Percentiles rank a stretch among this genome's conserved stretches.
Conservation (phyloP, 1,140 invertebrate genomes). For the Laupala kohalensis region DNA sequence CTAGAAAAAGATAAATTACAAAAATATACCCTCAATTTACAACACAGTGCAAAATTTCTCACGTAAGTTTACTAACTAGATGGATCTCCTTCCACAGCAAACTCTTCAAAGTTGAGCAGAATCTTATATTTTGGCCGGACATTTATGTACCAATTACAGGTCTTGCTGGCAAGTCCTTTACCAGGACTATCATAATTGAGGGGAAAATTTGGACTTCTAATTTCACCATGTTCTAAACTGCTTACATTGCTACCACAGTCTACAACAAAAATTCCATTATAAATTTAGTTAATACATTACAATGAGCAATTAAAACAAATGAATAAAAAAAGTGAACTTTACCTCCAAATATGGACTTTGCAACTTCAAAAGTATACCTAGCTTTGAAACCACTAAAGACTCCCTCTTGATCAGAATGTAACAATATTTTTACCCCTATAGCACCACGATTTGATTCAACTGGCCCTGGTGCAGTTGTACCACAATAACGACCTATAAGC, state of each 20-base stretch:
- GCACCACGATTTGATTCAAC: slow-evolving; percentile 78
- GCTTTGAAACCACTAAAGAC: slow-evolving; percentile 86
- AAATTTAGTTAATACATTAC: neutral
- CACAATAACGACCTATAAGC: slow-evolving; percentile 75
- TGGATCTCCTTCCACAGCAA: slow-evolving; percentile 80
- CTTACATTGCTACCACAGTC: slow-evolving; percentile 86
- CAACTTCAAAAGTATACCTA: slow-evolving; percentile 72
- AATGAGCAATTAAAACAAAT: neutral
- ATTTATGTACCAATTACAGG: slow-evolving; percentile 86
- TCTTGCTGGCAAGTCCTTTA: slow-evolving; percentile 57
- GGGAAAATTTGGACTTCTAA: slow-evolving; percentile 77
- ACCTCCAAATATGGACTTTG: slow-evolving; percentile 74
- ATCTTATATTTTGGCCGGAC: slow-evolving; percentile 68
- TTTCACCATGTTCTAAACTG: slow-evolving; percentile 69
- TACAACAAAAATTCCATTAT: slow-evolving; percentile 27
- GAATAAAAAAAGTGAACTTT: slow-evolving; percentile 13
- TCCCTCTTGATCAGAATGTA: slow-evolving; percentile 68
- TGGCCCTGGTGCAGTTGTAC: slow-evolving; percentile 71
- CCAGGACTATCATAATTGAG: slow-evolving; percentile 67
- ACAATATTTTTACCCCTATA: slow-evolving; percentile 63
- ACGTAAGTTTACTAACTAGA: slow-evolving; percentile 39
- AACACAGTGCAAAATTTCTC: neutral
- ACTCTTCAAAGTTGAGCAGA: slow-evolving; percentile 74
- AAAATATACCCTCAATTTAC: neutral
- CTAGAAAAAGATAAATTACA: slow-evolving; percentile 34